phyloP scores from a whole-genome alignment of 2,113 vertebrate species.

The Crypturellus undulatus region DNA sequence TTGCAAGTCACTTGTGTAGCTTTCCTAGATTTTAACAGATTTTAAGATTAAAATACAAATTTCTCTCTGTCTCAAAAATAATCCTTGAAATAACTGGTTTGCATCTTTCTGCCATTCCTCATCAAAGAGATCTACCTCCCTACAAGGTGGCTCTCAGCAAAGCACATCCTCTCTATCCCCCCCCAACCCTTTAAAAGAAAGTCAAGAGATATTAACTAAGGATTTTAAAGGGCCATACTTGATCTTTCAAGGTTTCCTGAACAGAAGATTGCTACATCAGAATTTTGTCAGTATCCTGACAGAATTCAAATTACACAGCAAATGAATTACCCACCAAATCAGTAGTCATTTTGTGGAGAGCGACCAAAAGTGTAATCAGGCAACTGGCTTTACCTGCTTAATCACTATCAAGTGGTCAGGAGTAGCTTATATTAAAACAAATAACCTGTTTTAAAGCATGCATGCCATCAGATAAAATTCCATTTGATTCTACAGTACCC shows the following conservation, averaged over 20 bases:
- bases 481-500: constrained; percentile 9
- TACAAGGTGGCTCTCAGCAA: background rate
- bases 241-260: background rate
- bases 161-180: background rate
- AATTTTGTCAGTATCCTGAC: background rate
- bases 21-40: background rate
- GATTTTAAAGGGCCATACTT: background rate
- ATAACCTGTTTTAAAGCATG: constrained; percentile 31
- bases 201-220: background rate
- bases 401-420: background rate
- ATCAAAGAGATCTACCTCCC: background rate
- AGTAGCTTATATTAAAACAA: background rate
- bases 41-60: background rate
- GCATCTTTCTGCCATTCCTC: background rate
- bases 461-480: background rate
- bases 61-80: background rate
- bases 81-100: background rate
- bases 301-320: background rate
- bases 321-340: background rate
- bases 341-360: too few relatives aligned
- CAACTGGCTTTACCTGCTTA: background rate
- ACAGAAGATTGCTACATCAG: background rate
- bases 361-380: background rate
- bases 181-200: background rate
- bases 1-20: background rate